These are phyloP conservation scores for Oligia fasciuncula DNA, from an alignment of 2,888 invertebrate species.

Conservation along the genomic window DNA sequence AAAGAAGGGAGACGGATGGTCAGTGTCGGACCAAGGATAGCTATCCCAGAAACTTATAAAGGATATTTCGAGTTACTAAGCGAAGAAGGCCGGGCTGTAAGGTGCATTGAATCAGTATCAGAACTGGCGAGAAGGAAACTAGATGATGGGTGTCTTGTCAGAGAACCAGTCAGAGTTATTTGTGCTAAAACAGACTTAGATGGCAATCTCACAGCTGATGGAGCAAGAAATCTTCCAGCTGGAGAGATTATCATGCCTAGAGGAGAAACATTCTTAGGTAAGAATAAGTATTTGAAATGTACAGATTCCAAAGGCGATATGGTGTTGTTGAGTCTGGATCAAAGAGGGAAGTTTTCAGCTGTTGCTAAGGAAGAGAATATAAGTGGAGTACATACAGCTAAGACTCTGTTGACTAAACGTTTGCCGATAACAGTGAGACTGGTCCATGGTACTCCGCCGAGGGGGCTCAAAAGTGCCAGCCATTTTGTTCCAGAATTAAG, in stretches of 20 bases:
- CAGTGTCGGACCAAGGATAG: slow-evolving; percentile 94
- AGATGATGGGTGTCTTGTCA: slow-evolving; percentile 94
- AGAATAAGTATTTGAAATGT: slow-evolving; percentile 96
- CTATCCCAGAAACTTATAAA: slow-evolving; percentile 96
- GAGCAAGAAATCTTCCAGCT: slow-evolving; percentile 93
- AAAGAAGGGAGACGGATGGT: slow-evolving; percentile 96
- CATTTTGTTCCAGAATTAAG: slow-evolving; percentile 96
- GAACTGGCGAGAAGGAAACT: slow-evolving; percentile 94
- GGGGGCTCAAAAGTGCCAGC: slow-evolving; percentile 94
- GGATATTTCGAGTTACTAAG: slow-evolving; percentile 98
- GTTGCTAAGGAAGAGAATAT: slow-evolving; percentile 98
- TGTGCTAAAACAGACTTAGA: slow-evolving; percentile 91
- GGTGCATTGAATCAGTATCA: slow-evolving; percentile 96
- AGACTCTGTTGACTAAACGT: slow-evolving; percentile 96
- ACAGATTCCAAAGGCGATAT: slow-evolving; percentile 95
- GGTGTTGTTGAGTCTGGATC: slow-evolving; percentile 95
- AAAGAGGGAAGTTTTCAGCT: slow-evolving; percentile 97
- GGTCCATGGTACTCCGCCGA: slow-evolving; percentile 96
- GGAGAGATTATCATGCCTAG: slow-evolving; percentile 95
- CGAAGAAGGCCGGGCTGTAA: slow-evolving; percentile 97
- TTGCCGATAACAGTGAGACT: slow-evolving; percentile 97
- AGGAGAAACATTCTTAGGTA: slow-evolving; percentile 92
- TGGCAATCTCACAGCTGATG: slow-evolving; percentile 91
- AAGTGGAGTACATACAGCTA: slow-evolving; percentile 97
- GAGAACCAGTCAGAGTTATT: slow-evolving; percentile 94